Evolutionary conservation across 2,797 vertebrate genomes (phyloP), one percentile per base, ranked within the genome.

Genomic region (Trachurus trachurus): DNA sequence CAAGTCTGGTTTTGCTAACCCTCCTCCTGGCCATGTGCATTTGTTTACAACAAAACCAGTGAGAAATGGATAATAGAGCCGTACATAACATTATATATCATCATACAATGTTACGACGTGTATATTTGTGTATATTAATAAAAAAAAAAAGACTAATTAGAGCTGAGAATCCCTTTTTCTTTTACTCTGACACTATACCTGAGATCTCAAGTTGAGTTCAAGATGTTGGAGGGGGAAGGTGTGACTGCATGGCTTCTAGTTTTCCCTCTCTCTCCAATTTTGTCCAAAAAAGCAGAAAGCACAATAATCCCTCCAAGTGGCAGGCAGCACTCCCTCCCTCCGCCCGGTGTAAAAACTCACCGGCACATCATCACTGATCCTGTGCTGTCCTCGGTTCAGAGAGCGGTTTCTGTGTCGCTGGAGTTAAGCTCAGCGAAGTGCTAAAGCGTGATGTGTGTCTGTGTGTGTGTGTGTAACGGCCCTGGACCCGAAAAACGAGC

Each of bases 401-500:
- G 54, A 74, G 44, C 2, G 26, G 53, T 74, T 76, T 77, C 39
- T 71, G 63, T 79, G 67, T 54, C 12, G 29, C 63, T 59, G 68
- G 45, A 67, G 71, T 69, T 65, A 69, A 76, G 74, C 71, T 71
- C 61, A 76, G 56, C 59, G n/a, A 59, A 75, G 67, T 12, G 45
- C 64, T 13, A 67, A 5, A 76, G 80, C 37, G 26, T 78, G 79
- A 26, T 82, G 50, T 62, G 50, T 12, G 31, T 17, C 8, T 42
- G 61, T 62, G 76, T 42, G 50, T 53, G 57, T 34, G 64, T 39
- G 74, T 76, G 65, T 88, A 81, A 80, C 70, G 49, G 67, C 57
- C 63, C 15, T 61, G 60, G 57, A 71, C 85, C 72, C 74, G 84
- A 85, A 88, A 83, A 83, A 26, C 3, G 29, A 92, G 76, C 76